Conservation (phyloP, 2,797 vertebrate species). For the Myripristis jacobus region DNA sequence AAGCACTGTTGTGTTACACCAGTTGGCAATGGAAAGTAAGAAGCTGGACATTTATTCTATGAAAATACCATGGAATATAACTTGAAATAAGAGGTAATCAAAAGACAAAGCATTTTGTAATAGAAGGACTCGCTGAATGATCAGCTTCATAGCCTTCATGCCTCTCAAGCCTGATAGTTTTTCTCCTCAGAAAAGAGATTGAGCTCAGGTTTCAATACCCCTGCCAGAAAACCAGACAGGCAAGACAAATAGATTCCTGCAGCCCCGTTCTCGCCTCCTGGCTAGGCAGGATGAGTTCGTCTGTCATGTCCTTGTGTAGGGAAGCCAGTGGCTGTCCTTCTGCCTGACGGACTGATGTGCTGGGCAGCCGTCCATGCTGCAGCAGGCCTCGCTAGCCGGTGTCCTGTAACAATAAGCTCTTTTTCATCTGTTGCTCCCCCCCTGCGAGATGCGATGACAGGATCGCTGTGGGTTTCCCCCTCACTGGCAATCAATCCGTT, state of each 20-base stretch:
- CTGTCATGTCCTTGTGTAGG: constrained; percentile 43
- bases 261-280: constrained; percentile 14
- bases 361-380: constrained; percentile 17
- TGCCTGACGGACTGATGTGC: constrained; percentile 28
- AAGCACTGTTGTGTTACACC: no score
- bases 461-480: constrained; percentile 8
- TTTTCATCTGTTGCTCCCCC: constrained; percentile 17
- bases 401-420: constrained; percentile 21
- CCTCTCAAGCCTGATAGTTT: constrained; percentile 15
- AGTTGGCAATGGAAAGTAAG: no score
- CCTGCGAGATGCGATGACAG: constrained; percentile 13
- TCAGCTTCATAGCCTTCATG: background rate
- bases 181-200: constrained; percentile 14
- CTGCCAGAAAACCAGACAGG: constrained; percentile 55
- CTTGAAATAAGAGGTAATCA: no score
- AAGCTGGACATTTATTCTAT: no score
- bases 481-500: background rate
- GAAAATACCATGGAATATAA: no score
- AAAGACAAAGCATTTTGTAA: no score
- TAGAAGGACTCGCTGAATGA: background rate
- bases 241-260: constrained; percentile 48
- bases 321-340: constrained; percentile 31
- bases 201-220: constrained; percentile 38
- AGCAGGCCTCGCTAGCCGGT: constrained; percentile 10
- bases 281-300: constrained; percentile 39